Percentiles rank a stretch among this genome's conserved stretches.
These are phyloP conservation scores for Athene cunicularia DNA, from an alignment of 2,113 vertebrate genomes.

Conservation along the genomic window DNA sequence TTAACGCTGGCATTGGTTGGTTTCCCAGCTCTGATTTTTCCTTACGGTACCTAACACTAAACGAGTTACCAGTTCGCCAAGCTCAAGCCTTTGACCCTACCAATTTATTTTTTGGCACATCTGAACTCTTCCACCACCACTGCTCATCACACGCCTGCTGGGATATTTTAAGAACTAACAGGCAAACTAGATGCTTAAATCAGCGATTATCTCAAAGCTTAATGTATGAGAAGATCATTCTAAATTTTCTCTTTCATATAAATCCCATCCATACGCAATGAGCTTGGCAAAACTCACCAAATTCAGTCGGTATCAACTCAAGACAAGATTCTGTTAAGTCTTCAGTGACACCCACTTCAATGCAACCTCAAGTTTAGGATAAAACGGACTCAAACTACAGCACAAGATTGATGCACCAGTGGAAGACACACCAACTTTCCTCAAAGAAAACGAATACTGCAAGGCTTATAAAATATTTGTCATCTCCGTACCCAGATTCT, in stretches of 20 bases:
- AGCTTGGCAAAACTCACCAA: background rate
- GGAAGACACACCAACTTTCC: background rate
- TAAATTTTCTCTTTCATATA: background rate
- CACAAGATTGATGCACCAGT: background rate
- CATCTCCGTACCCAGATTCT: background rate
- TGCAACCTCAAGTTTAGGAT: background rate
- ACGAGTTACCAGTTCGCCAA: background rate
- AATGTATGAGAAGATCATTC: background rate
- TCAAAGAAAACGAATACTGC: background rate
- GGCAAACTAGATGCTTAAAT: background rate
- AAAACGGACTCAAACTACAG: background rate
- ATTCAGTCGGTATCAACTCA: background rate
- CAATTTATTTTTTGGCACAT: background rate
- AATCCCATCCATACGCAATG: background rate
- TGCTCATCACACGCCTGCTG: background rate
- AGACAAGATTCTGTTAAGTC: background rate
- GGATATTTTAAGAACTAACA: background rate
- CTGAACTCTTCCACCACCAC: background rate
- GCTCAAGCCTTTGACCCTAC: background rate
- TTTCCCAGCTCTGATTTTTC: background rate
- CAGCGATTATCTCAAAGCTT: background rate
- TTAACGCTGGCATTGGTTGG: background rate
- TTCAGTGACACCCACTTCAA: background rate
- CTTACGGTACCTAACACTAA: background rate
- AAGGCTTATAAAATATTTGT: background rate